Evolutionary conservation across 30 jellyfish, hydroid and myxozoan genomes (phyloP), one percentile per base, ranked within the genome.

Genomic region (Aurelia sp.): DNA sequence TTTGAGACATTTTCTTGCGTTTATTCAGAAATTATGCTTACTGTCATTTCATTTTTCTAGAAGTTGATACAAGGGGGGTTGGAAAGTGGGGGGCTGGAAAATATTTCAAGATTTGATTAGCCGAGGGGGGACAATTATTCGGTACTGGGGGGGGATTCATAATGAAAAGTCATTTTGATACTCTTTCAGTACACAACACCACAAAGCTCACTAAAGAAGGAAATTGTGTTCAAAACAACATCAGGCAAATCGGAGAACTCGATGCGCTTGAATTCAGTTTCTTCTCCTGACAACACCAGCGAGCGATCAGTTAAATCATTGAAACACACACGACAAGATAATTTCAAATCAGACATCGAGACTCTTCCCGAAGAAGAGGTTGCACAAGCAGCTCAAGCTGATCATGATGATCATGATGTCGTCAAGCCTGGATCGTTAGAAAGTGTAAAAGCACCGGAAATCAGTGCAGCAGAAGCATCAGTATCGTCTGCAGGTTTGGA

Each of bases 401-500:
- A 35, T 7, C 17, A 7, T 63, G 81, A 62, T 13, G 38, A 44
- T 3, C 24, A 44, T 8, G 66, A 57, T 20, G 30, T 31, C 0
- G 58, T 19, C n/a, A 51, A 41, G 41, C 17, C 40, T 4, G 90
- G 67, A 17, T 19, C 72, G 16, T 69, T 18, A 16, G n/a, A n/a
- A 72, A 20, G 20, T 13, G 27, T 47, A 17, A 65, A 12, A 13
- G 68, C 35, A 33, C 19, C 66, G 3, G 64, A 53, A n/a, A 51
- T 61, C 27, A 22, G 19, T 24, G 13, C 19, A 4, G 74, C 66
- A 24, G 77, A 38, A 50, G 87, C 66, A 27, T 79, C 90, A 9
- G 90, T 79, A 16, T 79, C 90, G 21, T 79, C 90, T 18, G 90
- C 90, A 79, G 90, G 90, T 79, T 18, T 44, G 19, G 11, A 44